Evolutionary conservation across 2,113 vertebrate species (phyloP).

Genomic region (Semicossyphus pulcher): DNA sequence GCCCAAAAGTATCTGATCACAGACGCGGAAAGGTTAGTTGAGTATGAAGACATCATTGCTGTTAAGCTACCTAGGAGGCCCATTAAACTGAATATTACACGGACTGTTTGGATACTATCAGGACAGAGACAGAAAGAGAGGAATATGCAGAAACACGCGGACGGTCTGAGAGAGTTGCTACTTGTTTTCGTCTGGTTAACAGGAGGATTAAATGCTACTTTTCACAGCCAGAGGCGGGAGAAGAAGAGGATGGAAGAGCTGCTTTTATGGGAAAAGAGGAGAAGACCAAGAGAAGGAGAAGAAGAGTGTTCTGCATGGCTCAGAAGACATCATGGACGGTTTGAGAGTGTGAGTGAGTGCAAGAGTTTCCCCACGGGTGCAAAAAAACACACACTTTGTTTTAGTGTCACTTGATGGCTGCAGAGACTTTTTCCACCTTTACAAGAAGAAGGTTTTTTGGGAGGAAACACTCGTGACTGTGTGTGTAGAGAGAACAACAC

Average conservation of each 20-base stretch:
- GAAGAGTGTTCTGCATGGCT: conserved; percentile 33
- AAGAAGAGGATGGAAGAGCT: conserved; percentile 55
- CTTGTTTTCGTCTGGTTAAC: conserved; percentile 44
- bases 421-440: conserved; percentile 7
- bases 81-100: conserved; percentile 29
- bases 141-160: conserved; percentile 34
- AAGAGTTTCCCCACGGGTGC: conserved; percentile 27
- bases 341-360: conserved; percentile 26
- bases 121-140: conserved; percentile 40
- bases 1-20: conserved; percentile 12
- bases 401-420: conserved; percentile 49
- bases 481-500: conserved; percentile 21
- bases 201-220: conserved; percentile 70
- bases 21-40: conserved; percentile 40
- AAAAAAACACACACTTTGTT: conserved; percentile 8
- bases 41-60: conserved; percentile 29
- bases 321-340: conserved; percentile 55
- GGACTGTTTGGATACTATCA: neutral
- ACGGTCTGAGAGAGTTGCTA: conserved; percentile 57
- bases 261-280: conserved; percentile 6
- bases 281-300: neutral
- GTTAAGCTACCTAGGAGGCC: conserved; percentile 38
- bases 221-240: conserved; percentile 56
- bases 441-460: neutral
- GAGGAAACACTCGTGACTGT: conserved; percentile 6